Conservation (phyloP, 2,888 invertebrate species). For the Suillia variegata region DNA sequence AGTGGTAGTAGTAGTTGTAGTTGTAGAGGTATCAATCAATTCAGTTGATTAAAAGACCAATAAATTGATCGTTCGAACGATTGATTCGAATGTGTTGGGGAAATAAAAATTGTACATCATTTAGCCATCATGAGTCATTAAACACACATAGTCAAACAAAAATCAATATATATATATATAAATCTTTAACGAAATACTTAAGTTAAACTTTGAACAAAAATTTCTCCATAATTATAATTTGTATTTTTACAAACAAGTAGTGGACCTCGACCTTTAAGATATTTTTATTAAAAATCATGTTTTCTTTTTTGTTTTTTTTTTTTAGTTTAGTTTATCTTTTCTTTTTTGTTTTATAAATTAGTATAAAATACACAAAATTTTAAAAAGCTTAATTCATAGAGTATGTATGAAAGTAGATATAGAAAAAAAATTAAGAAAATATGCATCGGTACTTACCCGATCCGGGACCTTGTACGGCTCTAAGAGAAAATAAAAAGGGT, state of each 20-base stretch:
- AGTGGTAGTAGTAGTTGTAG: no score
- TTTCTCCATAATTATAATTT: conserved; percentile 57
- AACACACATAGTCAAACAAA: conserved; percentile 25
- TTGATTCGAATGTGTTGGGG: conserved; percentile 14
- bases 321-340: no score
- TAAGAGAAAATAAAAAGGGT: neutral
- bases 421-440: neutral
- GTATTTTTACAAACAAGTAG: conserved; percentile 51
- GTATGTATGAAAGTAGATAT: no score
- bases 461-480: conserved; percentile 9
- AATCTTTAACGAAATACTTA: conserved; percentile 19
- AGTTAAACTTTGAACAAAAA: conserved; percentile 56
- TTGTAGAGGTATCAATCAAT: no score
- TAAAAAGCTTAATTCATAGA: conserved; percentile 54
- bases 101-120: conserved; percentile 22
- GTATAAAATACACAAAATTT: conserved; percentile 26
- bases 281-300: conserved; percentile 7
- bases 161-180: conserved; percentile 30
- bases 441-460: conserved; percentile 18
- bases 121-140: conserved; percentile 15
- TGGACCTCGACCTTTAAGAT: conserved; percentile 61
- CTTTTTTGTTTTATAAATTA: no score
- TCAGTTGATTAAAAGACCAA: conserved; percentile 45
- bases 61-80: conserved; percentile 18
- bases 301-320: no score